A percentile compares a stretch with the other conserved stretches of the same genome.
These are phyloP conservation scores for Chrysopilus asiliformis DNA, from an alignment of 2,888 invertebrate species.

Conservation along the genomic window DNA sequence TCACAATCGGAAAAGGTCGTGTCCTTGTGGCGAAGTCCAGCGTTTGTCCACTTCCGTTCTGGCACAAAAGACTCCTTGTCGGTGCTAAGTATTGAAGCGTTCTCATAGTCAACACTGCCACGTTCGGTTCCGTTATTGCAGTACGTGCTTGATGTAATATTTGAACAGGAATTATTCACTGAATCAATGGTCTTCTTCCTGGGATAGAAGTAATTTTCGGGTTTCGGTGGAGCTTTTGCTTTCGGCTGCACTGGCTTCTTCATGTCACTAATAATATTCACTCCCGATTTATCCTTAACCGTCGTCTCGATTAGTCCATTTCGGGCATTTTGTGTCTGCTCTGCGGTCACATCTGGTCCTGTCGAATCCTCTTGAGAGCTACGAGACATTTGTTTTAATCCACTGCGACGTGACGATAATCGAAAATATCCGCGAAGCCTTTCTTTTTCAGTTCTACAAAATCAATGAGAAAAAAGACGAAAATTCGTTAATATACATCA, in stretches of 20 bases:
- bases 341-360: constrained; percentile 23
- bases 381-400: constrained; percentile 18
- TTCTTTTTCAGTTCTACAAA: constrained; percentile 42
- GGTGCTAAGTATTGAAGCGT: constrained; percentile 9
- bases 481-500: no score
- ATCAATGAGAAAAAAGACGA: not conserved
- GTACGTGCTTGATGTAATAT: constrained; percentile 30
- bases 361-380: constrained; percentile 32
- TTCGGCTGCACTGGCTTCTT: constrained; percentile 1
- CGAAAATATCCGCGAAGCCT: constrained; percentile 44
- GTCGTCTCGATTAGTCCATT: constrained; percentile 6
- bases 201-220: constrained; percentile 1
- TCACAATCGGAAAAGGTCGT: constrained; percentile 30
- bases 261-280: constrained; percentile 7
- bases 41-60: constrained; percentile 20
- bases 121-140: constrained; percentile 24
- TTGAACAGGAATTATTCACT: constrained; percentile 30
- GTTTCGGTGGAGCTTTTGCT: not conserved
- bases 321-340: constrained; percentile 14
- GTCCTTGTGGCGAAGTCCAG: constrained; percentile 23
- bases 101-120: constrained; percentile 13
- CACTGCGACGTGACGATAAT: constrained; percentile 35
- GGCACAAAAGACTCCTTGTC: constrained; percentile 17
- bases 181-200: constrained; percentile 18
- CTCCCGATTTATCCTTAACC: constrained; percentile 4